phyloP scores from a whole-genome alignment of 2,888 invertebrate species.

The Zhuqinia jingwanae region DNA sequence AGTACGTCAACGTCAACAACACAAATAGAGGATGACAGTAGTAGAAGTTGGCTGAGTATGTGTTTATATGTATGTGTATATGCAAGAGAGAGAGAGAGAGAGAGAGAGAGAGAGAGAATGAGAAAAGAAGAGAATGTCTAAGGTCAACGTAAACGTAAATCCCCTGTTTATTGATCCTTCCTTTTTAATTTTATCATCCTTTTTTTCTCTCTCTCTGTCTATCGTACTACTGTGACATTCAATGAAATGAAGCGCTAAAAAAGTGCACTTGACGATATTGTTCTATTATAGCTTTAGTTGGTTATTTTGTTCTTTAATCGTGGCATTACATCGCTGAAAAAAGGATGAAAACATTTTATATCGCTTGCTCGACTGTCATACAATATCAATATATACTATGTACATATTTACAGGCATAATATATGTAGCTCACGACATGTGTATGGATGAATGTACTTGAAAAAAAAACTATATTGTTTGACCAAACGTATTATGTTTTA shows the following conservation, averaged over 20 bases:
- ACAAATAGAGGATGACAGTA: no score
- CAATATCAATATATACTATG: no score
- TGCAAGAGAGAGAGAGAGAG: no score
- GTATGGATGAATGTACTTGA: no score
- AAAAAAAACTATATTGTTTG: no score
- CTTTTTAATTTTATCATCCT: constrained; percentile 59
- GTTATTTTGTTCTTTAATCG: no score
- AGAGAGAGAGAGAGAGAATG: no score
- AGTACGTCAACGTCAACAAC: background rate
- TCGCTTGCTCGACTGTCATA: background rate
- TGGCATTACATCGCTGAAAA: background rate
- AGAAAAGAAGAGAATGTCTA: constrained; percentile 28
- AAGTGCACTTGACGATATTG: constrained; percentile 24
- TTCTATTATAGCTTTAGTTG: background rate
- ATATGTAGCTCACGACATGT: no score
- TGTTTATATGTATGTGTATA: no score
- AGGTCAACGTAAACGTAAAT: constrained; percentile 40
- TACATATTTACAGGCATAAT: no score
- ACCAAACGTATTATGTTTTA: no score
- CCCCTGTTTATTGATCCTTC: constrained; percentile 60
- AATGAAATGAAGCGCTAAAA: constrained; percentile 45
- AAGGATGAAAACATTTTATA: constrained; percentile 38
- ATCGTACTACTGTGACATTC: constrained; percentile 15
- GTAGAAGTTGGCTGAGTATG: no score
- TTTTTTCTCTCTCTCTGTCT: background rate